Evolutionary conservation across 2,113 vertebrate genomes (phyloP).

Genomic region (Gymnocephalus cernua): DNA sequence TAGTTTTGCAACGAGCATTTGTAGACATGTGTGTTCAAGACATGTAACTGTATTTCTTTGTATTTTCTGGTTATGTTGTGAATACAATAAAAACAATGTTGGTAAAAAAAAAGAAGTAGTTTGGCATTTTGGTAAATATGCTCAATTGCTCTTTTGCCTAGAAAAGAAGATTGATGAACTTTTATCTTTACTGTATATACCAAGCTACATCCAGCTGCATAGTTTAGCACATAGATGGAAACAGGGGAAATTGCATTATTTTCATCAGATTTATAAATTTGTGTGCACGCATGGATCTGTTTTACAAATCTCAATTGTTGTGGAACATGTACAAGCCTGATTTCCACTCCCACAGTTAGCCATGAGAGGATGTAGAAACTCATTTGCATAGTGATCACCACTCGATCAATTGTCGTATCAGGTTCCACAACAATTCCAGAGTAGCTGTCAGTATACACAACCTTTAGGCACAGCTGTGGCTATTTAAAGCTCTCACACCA

Average conservation of each 20-base stretch:
- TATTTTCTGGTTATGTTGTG: too few species aligned
- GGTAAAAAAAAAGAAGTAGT: too few species aligned
- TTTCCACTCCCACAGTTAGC: background rate
- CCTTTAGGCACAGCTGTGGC: background rate
- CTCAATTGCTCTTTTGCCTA: background rate
- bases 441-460: background rate
- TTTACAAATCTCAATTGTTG: too few species aligned
- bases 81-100: too few species aligned
- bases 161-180: background rate
- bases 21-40: too few species aligned
- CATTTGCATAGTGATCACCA: background rate
- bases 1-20: background rate
- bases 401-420: background rate
- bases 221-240: constrained; percentile 7
- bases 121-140: background rate
- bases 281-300: too few species aligned
- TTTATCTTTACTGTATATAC: background rate
- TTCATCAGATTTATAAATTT: too few species aligned
- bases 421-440: background rate
- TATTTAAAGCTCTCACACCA: background rate
- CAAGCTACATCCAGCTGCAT: background rate
- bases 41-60: too few species aligned
- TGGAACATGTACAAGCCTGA: too few species aligned
- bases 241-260: background rate
- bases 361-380: background rate